These are phyloP conservation scores for Troglohyphantes excavatus DNA, from an alignment of 2,888 invertebrate genomes.

Conservation along the genomic window DNA sequence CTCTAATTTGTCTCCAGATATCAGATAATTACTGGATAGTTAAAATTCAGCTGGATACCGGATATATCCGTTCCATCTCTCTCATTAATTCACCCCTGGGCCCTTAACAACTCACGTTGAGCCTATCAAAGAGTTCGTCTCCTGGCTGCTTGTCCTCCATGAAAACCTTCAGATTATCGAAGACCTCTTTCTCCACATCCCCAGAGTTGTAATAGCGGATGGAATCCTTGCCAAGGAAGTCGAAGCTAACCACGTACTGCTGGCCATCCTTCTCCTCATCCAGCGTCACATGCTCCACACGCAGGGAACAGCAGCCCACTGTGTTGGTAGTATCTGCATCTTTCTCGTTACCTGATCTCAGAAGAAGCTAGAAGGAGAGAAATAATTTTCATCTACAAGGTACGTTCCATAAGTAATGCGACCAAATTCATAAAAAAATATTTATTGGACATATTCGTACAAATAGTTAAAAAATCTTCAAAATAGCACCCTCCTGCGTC, in stretches of 20 bases:
- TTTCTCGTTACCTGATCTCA: constrained; percentile 99
- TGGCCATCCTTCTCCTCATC: constrained; percentile 92
- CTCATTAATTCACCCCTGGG: no score
- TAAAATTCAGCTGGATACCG: no score
- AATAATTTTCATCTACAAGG: neutral
- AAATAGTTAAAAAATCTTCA: neutral
- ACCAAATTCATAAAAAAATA: no score
- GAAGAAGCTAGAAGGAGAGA: constrained; percentile 87
- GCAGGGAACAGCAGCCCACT: constrained; percentile 98
- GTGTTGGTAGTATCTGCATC: constrained; percentile 99
- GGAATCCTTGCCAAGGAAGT: constrained; percentile 97
- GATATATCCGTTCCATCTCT: no score
- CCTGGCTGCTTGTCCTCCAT: constrained; percentile 97
- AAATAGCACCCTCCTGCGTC: no score
- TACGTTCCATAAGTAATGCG: neutral
- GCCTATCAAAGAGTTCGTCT: constrained; percentile 98
- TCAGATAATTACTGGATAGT: no score
- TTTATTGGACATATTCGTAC: no score
- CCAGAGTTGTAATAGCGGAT: constrained; percentile 97
- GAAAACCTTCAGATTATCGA: constrained; percentile 97
- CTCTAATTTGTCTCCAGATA: no score
- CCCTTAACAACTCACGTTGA: constrained; percentile 87
- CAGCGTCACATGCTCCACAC: constrained; percentile 96
- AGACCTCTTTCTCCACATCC: constrained; percentile 98
- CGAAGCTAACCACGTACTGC: constrained; percentile 97